Evolutionary conservation across 2,113 vertebrate genomes (phyloP), one percentile per base, ranked within the genome.

Genomic region (Kobus ellipsiprymnus): DNA sequence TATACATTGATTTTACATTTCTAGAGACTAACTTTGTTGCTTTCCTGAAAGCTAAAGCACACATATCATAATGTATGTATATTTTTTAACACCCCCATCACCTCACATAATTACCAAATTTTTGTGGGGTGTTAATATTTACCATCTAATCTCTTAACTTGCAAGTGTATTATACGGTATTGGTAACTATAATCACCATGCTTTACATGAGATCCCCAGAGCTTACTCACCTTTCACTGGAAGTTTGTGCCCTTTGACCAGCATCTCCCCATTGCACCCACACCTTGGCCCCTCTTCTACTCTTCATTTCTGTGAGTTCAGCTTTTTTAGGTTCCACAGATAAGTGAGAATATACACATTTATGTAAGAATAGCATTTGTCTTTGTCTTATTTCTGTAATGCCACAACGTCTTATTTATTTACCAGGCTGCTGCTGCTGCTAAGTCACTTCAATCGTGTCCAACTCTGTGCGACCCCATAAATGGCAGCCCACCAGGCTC

Each of bases 131-230:
- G 40, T 33, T 7, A 86, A 46, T 40, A 60, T 13, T 46, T 60
- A 60, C 48, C 10, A 59, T 48, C 11, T 60, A 46, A 6, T 86
- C 84, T 23, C 10, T 62, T 33, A 33, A 48, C 15, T 36, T 89
- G 16, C 33, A 54, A 8, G 3, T 29, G 27, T 46, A 7, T 67
- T 36, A 36, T 52, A 36, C 0, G 0, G 62, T 52, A 54, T 40
- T 88, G 9, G n/a, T 36, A 88, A 71, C n/a, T 40, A 8, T 12
- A 67, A 16, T 67, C 62, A 52, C 33, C 48, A 25, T 54, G 62
- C 33, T 88, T 64, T 71, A 7, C 25, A 29, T 54, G 27, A 54
- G 8, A 29, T 54, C 25, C 48, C 62, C n/a, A 54, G 9, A 88
- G 14, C 14, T 54, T 54, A 54, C 27, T 71, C 23, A 17, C 25